These are phyloP conservation scores for Felis chaus DNA, from an alignment of 2,113 vertebrate genomes.

Conservation along the genomic window DNA sequence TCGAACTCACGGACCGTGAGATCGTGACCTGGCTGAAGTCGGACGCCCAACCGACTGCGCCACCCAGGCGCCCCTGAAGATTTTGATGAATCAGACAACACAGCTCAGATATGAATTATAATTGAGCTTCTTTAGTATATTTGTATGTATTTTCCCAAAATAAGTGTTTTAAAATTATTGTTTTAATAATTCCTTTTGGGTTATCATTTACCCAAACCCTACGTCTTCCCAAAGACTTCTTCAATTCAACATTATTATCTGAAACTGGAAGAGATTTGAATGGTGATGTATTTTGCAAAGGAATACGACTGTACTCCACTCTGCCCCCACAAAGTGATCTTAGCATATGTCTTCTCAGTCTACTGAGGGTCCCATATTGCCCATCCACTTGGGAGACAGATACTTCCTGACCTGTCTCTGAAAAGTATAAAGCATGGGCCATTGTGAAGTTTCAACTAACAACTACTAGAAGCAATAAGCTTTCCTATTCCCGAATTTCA, in stretches of 20 bases:
- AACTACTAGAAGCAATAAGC: not conserved
- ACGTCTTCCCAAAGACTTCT: not conserved
- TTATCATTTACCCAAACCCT: not conserved
- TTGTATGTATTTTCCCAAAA: conserved; percentile 6
- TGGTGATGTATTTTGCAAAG: not conserved
- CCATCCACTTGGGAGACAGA: not conserved
- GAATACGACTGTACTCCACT: too few relatives aligned
- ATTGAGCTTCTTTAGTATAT: not conserved
- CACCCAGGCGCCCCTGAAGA: too few relatives aligned
- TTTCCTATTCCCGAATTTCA: not conserved
- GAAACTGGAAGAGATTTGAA: not conserved
- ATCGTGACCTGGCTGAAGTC: too few relatives aligned
- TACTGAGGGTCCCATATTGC: not conserved
- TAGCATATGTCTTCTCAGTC: fast-evolving
- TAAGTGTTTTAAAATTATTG: not conserved
- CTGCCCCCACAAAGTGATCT: not conserved
- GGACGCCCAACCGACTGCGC: too few relatives aligned
- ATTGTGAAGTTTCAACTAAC: not conserved
- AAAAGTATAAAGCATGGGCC: not conserved
- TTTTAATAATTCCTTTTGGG: not conserved
- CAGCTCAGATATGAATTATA: not conserved
- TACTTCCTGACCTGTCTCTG: not conserved
- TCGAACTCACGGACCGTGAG: too few relatives aligned
- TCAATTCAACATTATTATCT: not conserved
- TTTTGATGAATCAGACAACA: not conserved